Conservation (phyloP, 2,888 invertebrate genomes). For the Oasisia sp. region DNA sequence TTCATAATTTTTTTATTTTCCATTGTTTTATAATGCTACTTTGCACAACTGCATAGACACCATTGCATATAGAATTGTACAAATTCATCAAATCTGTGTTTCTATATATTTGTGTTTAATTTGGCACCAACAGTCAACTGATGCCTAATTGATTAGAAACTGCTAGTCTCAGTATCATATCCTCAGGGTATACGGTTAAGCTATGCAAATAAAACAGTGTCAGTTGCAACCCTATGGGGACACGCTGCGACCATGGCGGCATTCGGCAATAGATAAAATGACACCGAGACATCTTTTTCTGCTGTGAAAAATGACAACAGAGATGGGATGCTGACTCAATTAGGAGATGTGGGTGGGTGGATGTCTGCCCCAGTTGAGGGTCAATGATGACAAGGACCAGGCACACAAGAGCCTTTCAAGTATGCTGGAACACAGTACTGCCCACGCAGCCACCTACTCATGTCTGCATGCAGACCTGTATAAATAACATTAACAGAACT, state of each 20-base stretch:
- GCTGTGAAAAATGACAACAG: not conserved
- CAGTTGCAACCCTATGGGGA: not conserved
- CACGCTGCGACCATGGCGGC: not conserved
- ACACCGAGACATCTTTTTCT: not conserved
- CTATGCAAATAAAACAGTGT: not conserved
- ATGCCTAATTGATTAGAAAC: not conserved
- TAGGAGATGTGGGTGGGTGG: not conserved
- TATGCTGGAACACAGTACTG: not conserved
- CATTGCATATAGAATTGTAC: too few relatives aligned
- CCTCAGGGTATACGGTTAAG: not conserved
- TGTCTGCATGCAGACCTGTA: not conserved
- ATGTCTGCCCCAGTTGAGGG: not conserved
- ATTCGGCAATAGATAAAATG: not conserved
- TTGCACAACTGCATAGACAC: not conserved
- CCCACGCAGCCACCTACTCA: conserved; percentile 5
- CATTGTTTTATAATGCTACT: too few relatives aligned
- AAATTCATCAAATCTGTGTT: too few relatives aligned
- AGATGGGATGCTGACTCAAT: not conserved
- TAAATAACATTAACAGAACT: not conserved
- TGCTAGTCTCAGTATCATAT: not conserved
- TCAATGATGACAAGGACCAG: not conserved
- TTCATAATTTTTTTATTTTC: too few relatives aligned
- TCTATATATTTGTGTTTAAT: not conserved
- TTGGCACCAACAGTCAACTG: not conserved
- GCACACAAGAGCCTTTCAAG: not conserved